Conservation (phyloP, 2,113 vertebrate species). For the Crypturellus undulatus region DNA sequence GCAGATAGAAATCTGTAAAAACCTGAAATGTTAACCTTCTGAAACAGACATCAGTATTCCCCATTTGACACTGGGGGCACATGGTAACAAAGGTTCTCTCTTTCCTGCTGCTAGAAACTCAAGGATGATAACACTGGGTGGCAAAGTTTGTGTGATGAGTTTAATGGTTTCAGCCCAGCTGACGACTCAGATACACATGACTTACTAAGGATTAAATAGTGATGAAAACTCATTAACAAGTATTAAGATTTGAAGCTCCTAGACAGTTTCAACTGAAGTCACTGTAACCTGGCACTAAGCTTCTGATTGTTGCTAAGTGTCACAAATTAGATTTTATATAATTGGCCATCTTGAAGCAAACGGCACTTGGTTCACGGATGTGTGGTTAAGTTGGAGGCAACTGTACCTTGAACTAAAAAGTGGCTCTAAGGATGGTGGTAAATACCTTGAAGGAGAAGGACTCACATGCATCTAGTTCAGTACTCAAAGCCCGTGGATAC, state of each 20-base stretch:
- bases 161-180: neutral
- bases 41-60: neutral
- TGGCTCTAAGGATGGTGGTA: neutral
- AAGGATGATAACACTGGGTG: neutral
- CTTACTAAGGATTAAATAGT: neutral
- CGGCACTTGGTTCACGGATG: neutral
- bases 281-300: neutral
- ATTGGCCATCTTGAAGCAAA: neutral
- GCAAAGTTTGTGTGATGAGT: neutral
- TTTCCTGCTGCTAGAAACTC: neutral
- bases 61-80: neutral
- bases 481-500: neutral
- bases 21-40: neutral
- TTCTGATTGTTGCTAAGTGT: neutral
- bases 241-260: neutral
- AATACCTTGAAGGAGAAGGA: neutral
- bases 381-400: neutral
- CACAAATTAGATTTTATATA: neutral
- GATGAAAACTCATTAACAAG: neutral
- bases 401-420: neutral
- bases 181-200: neutral
- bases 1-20: neutral
- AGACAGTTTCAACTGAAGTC: neutral
- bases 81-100: neutral
- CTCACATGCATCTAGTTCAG: neutral